Base-by-base conservation (phyloP, 1,140 invertebrate genomes). In the Drosophila repleta region DNA sequence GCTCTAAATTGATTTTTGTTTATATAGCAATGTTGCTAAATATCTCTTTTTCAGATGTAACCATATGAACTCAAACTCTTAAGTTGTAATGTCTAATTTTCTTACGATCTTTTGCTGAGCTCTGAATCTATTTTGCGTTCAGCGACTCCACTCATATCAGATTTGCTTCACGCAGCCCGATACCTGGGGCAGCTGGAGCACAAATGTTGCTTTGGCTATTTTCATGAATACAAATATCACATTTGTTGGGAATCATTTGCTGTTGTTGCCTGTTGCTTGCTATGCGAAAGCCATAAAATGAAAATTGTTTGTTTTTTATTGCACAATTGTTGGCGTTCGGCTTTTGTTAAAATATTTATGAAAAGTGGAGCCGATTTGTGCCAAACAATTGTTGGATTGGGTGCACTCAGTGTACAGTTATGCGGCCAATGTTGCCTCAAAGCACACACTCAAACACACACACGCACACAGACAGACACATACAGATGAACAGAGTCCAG, bases 331-430 rank as follows among this genome's bases (percentile, higher is more conserved):
- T 71, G 46, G 32, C 39, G 41, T 48, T 53, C 35, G 26, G 39
- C 48, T 57, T 70, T 74, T 77, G 74, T 77, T 85, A 45, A 81
- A 81, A 74, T 78, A 85, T 85, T 85, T 85, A 81, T 77, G 70
- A 69, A 81, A 85, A 77, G 64, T 74, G 74, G 41, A 71, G 73
- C 64, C 81, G 75, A 76, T 80, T 84, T 87, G 69, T 49, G 60
- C 18, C 58, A 75, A 71, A 63, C 77, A 87, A 81, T 78, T 85
- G 77, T n/a, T 49, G 57, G 48, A 37, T 4, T 53, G 51, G 32
- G 32, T 37, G 32, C 10, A 32, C 32, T 20, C 17, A 6, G 37
- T 0, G 17, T 18, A 53, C 51, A 53, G 32, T 21, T 53, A 32
- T 20, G 51, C 21, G 39, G 8, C 57, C 71, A 75, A 62, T 13